Evolutionary conservation across 92 coral and sea anemone species (phyloP).

Genomic region (Parazoanthus swiftii): DNA sequence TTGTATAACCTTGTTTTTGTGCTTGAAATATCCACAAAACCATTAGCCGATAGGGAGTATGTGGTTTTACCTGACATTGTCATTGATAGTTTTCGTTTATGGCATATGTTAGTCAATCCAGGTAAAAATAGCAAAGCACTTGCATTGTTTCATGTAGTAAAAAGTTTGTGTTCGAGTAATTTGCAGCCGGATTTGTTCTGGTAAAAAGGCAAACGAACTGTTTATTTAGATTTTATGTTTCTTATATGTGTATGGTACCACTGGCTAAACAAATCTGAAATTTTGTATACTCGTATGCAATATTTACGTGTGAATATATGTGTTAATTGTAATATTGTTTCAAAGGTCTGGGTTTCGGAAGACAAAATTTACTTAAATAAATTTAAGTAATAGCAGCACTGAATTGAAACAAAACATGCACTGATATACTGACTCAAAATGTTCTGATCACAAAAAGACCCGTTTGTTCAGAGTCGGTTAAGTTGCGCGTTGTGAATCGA

Average conservation of each 20-base stretch:
- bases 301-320: too few relatives aligned
- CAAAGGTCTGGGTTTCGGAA: neutral
- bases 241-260: too few relatives aligned
- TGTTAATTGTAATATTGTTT: too few relatives aligned
- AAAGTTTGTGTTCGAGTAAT: neutral
- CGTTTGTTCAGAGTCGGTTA: neutral
- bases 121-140: neutral
- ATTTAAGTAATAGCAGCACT: constrained; percentile 2
- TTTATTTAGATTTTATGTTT: too few relatives aligned
- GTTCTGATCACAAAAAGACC: neutral
- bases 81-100: neutral
- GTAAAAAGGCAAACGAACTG: neutral
- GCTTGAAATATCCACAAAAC: neutral
- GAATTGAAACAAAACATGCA: neutral
- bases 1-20: neutral
- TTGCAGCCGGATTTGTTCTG: neutral
- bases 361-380: neutral
- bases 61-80: neutral
- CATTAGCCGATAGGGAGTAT: neutral
- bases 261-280: too few relatives aligned
- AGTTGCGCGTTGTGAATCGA: neutral
- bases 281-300: too few relatives aligned
- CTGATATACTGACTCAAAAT: neutral
- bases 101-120: neutral
- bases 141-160: neutral